Evolutionary conservation across 2,113 vertebrate genomes (phyloP), one percentile per base, ranked within the genome.

Genomic region (Sialia sialis): DNA sequence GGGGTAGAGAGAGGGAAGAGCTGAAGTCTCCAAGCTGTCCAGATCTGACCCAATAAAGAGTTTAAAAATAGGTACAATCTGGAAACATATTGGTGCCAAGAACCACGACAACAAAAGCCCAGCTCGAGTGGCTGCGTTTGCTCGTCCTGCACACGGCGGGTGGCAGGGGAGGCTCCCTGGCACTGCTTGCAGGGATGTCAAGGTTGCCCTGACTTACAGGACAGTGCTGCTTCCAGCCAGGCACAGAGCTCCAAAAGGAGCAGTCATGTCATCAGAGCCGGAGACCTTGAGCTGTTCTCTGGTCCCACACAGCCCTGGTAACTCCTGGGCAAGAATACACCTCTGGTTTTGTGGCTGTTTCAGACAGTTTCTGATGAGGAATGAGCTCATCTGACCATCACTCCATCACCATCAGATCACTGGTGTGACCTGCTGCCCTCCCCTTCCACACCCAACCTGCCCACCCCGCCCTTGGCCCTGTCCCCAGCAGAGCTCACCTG

Each of bases 1-100:
- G 96, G 94, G 96, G 91, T 94, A 90, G 83, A 66, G 90, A 91
- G 41, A 96, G 77, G 86, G 74, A 93, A 94, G 69, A 96, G 73
- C 78, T 92, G 92, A 96, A 92, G 84, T 95, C 85, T 59, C 89
- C 97, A 98, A 97, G 96, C 97, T 98, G 97, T 98, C 98, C 97
- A 96, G 84, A 83, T 94, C 95, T 97, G 97, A 97, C 97, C 97
- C 93, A 97, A 92, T 91, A 95, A 97, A 97, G 84, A 66, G 64
- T 96, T 97, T 98, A 97, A 98, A 98, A 97, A 98, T 98, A 98
- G 97, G 95, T 74, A 72, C 97, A 98, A 97, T 98, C 97, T 98
- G 98, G 97, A 97, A 95, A 91, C 29, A 29, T 91, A 93, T 94
- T 48, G 72, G 79, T 97, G 97, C 97, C 97, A 98, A 95, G 93